phyloP scores from a whole-genome alignment of 2,113 vertebrate species.

The Aegypius monachus region DNA sequence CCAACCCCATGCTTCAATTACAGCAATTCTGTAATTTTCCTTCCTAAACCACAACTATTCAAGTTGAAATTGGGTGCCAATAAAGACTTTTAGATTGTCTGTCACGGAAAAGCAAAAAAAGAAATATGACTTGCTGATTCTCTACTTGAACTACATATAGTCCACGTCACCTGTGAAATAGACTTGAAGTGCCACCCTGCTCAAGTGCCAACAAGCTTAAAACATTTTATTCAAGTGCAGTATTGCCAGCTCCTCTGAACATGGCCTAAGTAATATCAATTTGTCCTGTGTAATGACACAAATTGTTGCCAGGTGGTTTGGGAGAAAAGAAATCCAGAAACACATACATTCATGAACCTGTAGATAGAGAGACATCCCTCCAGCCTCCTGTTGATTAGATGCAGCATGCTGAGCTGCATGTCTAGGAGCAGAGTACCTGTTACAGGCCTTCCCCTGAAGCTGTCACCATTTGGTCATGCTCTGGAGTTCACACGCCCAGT shows the following conservation, averaged over 20 bases:
- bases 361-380: background rate
- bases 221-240: background rate
- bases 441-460: background rate
- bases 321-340: background rate
- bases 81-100: background rate
- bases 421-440: background rate
- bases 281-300: background rate
- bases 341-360: background rate
- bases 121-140: background rate
- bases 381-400: background rate
- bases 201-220: background rate
- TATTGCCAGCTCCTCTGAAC: background rate
- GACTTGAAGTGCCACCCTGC: background rate
- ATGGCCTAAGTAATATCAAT: background rate
- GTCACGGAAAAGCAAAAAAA: background rate
- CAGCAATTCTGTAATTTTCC: background rate
- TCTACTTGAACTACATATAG: background rate
- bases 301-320: background rate
- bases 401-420: background rate
- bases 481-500: background rate
- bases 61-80: background rate
- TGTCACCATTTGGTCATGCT: background rate
- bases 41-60: background rate
- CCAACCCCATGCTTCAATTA: background rate
- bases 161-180: background rate